Evolutionary conservation across 2,113 vertebrate genomes (phyloP), one percentile per base, ranked within the genome.

Genomic region (Octodon degus): DNA sequence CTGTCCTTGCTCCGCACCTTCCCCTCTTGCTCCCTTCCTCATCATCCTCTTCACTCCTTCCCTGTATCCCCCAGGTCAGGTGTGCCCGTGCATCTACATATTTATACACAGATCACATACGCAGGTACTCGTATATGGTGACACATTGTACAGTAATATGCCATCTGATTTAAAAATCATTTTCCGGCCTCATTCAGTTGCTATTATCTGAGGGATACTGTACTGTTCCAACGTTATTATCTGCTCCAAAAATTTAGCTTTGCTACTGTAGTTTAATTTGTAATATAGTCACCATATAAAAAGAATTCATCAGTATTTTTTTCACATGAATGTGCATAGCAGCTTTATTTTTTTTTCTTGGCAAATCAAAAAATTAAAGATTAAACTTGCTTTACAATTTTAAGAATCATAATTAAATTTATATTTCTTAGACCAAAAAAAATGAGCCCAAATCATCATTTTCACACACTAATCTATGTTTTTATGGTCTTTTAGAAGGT

Each of bases 361-460:
- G 13, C 22, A 87, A 60, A 86, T 65, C 40, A 88, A 68, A 34
- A 63, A 86, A 67, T 90, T 67, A 30, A 95, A 87, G 47, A 85
- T 70, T n/a, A 25, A 87, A 55, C 53, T 96, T 94, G 70, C 12
- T 85, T 92, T 90, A 97, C 92, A 77, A 79, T 11, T 93, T 63
- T 95, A 86, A 96, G 22, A 95, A 7, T 89, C 47, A 74, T 90
- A 84, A 87, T 87, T 96, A 89, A 93, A 88, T 93, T 84, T 94
- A 47, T 47, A 50, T 74, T 95, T 96, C 50, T 85, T 91, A 91
- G 50, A 80, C 55, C 91, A 95, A 94, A 80, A 95, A 79, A 95
- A 74, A 58, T 72, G 50, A 93, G 34, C 77, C n/a, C 79, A 94
- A 72, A 55, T 92, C 89, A 81, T 86, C 32, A 72, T 90, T 83